These are phyloP conservation scores for Andinoacara biseriatus DNA, from an alignment of 2,113 vertebrate genomes.

Conservation along the genomic window DNA sequence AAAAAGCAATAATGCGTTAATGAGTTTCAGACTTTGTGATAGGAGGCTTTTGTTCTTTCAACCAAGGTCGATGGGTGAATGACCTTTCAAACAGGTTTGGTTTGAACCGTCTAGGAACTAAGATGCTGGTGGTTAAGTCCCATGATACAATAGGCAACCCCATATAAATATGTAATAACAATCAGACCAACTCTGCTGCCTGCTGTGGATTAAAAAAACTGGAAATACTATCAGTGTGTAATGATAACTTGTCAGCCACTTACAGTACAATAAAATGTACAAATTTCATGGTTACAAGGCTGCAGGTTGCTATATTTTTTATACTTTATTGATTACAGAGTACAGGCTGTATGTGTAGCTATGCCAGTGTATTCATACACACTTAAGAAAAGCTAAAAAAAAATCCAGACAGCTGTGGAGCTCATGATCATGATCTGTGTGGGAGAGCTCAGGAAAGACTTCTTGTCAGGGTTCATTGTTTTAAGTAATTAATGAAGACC, in stretches of 20 bases:
- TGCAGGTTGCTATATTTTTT: not conserved
- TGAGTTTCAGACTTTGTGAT: not conserved
- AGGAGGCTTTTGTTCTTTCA: not conserved
- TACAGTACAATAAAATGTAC: no score
- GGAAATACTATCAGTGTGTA: not conserved
- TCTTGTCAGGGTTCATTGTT: not conserved
- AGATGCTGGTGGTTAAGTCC: not conserved
- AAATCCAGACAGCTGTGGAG: not conserved
- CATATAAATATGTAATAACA: not conserved
- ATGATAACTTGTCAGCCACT: not conserved
- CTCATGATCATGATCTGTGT: not conserved
- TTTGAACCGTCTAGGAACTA: not conserved
- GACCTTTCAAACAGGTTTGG: not conserved
- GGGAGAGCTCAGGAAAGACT: not conserved
- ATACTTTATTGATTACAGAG: not conserved
- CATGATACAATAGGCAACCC: not conserved
- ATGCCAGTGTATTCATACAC: not conserved
- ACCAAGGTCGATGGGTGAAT: not conserved
- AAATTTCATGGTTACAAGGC: not conserved
- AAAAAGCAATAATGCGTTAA: constrained; percentile 2
- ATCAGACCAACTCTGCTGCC: not conserved
- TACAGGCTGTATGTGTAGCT: not conserved
- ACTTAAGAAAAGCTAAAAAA: not conserved
- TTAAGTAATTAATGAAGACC: not conserved
- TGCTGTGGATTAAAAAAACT: not conserved